phyloP scores from a whole-genome alignment of 2,797 vertebrate species.

The Potorous gilbertii region DNA sequence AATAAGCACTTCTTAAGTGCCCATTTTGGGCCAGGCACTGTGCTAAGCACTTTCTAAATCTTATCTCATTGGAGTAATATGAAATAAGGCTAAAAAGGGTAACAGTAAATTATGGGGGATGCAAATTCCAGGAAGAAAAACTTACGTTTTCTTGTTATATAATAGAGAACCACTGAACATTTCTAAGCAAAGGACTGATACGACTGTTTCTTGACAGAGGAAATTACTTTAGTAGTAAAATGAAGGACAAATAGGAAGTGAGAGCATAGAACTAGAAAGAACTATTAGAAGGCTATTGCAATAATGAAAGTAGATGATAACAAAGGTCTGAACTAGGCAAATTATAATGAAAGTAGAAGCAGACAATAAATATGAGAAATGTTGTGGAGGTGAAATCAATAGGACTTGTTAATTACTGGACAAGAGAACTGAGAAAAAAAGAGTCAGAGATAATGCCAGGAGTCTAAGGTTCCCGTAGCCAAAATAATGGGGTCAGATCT shows the following conservation, averaged over 20 bases:
- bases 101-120: neutral
- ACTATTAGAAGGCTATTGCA: neutral
- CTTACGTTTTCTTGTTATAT: neutral
- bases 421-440: neutral
- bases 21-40: neutral
- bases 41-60: neutral
- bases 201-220: neutral
- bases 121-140: neutral
- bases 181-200: neutral
- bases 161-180: neutral
- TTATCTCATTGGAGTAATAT: neutral
- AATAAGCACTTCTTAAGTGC: neutral
- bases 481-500: neutral
- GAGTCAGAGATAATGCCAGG: neutral
- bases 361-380: neutral
- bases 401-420: neutral
- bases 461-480: neutral
- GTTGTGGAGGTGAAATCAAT: neutral
- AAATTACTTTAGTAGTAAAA: neutral
- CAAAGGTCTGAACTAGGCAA: neutral
- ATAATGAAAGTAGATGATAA: neutral
- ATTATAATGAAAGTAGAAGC: neutral
- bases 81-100: neutral
- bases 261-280: neutral
- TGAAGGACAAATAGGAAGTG: neutral